phyloP scores from a whole-genome alignment of 2,113 vertebrate species.

The Andinoacara biseriatus region DNA sequence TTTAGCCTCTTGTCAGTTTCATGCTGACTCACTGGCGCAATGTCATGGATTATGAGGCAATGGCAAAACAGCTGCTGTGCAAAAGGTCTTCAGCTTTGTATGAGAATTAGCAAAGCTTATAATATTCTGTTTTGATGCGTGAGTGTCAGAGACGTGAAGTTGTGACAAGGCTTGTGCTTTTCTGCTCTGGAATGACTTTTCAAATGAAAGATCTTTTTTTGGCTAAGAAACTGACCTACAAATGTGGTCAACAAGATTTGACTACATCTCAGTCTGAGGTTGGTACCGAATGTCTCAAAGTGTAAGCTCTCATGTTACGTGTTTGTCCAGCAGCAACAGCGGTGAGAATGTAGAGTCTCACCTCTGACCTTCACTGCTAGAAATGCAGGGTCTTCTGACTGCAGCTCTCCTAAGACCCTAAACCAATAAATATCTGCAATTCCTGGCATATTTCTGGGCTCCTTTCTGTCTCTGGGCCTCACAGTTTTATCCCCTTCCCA shows the following conservation, averaged over 20 bases:
- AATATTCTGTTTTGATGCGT: not conserved
- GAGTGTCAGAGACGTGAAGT: not conserved
- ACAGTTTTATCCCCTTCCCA: not conserved
- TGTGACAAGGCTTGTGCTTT: not conserved
- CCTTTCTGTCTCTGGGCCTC: conserved; percentile 19
- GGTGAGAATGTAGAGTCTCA: not conserved
- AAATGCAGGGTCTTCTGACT: conserved; percentile 10
- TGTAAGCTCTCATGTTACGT: not conserved
- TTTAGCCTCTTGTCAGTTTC: not conserved
- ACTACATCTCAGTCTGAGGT: not conserved
- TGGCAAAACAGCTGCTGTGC: not conserved
- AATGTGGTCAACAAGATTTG: not conserved
- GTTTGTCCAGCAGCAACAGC: not conserved
- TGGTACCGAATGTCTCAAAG: not conserved
- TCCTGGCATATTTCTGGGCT: conserved; percentile 46
- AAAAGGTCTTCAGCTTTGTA: not conserved
- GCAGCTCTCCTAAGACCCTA: conserved; percentile 11
- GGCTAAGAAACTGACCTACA: not conserved
- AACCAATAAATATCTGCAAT: conserved; percentile 55
- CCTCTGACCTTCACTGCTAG: conserved; percentile 17
- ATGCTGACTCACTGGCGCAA: not conserved
- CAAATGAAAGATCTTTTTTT: not conserved
- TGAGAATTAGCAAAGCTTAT: not conserved
- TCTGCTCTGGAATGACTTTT: not conserved
- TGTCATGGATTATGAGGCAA: not conserved